phyloP scores from a whole-genome alignment of 2,888 invertebrate species.

The Himalopsyche tibetana region DNA sequence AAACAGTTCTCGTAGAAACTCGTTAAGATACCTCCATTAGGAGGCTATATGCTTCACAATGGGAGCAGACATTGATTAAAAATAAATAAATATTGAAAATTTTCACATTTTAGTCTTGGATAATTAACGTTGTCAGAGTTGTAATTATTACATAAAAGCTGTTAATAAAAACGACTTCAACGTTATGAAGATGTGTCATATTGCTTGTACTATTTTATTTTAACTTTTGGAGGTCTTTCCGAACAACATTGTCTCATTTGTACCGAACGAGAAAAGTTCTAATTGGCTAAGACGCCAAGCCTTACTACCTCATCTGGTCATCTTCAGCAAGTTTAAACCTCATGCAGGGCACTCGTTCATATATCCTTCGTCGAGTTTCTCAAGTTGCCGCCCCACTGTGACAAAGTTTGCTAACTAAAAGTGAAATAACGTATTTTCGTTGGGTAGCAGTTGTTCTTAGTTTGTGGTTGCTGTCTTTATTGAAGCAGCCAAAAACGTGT shows the following conservation, averaged over 20 bases:
- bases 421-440: slow-evolving; percentile 22
- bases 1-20: no score
- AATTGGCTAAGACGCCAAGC: not conserved
- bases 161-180: no score
- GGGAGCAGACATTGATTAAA: no score
- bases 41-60: no score
- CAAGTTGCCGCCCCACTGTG: not conserved
- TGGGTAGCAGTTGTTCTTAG: not conserved
- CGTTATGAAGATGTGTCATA: no score
- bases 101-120: no score
- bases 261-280: not conserved
- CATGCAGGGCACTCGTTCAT: not conserved
- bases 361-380: slow-evolving; percentile 1
- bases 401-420: slow-evolving; percentile 16
- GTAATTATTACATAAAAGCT: no score
- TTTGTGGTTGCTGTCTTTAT: not conserved
- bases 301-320: slow-evolving; percentile 27
- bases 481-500: slow-evolving; percentile 9
- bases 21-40: no score
- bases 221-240: no score
- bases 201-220: no score
- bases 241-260: not conserved
- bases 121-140: no score
- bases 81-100: no score
- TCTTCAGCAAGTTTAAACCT: slow-evolving; percentile 15